Conservation (phyloP, 2,888 invertebrate species). For the Pachycephus smyrnensis region DNA sequence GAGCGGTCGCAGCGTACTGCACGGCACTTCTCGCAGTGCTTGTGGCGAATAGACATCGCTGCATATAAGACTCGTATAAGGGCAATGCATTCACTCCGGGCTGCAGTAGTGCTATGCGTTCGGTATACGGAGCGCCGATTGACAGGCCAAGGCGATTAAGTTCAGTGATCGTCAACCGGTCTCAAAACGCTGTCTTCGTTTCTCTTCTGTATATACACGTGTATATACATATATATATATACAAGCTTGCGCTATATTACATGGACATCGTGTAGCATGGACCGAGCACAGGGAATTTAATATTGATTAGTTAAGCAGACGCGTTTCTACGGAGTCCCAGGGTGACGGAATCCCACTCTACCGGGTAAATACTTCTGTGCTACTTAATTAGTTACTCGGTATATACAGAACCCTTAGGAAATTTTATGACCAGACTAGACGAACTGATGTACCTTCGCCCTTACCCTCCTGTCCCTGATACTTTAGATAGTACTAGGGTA, state of each 20-base stretch:
- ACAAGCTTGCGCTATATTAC: background rate
- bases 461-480: background rate
- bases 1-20: background rate
- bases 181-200: background rate
- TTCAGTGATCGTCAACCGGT: slow-evolving; percentile 39
- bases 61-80: slow-evolving; percentile 28
- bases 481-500: background rate
- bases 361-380: background rate
- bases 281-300: slow-evolving; percentile 4
- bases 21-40: background rate
- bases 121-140: slow-evolving; percentile 34
- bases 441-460: background rate
- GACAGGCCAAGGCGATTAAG: slow-evolving; percentile 57
- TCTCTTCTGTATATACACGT: background rate
- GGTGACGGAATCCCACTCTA: background rate
- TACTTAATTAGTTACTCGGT: background rate
- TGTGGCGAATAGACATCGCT: background rate
- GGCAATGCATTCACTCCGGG: slow-evolving; percentile 34
- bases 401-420: background rate
- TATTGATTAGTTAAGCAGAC: slow-evolving; percentile 8
- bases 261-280: background rate
- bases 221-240: no score
- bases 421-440: background rate
- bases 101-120: slow-evolving; percentile 14
- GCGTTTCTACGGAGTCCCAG: background rate